Base-by-base conservation (phyloP, 2,888 invertebrate species). In the Tachystola acroxantha region DNA sequence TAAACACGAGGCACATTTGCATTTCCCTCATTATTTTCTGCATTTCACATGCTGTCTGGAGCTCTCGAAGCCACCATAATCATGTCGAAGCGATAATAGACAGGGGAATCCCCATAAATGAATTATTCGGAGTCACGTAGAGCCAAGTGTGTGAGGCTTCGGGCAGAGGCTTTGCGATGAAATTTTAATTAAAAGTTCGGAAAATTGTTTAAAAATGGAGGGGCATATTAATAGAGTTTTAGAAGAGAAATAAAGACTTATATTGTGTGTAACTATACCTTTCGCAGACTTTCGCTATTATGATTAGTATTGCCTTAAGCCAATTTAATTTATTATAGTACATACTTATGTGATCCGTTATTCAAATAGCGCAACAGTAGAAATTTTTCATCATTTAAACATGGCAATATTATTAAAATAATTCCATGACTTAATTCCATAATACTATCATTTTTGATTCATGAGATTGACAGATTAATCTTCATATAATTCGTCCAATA, bases 111-210 rank as follows among this genome's bases (percentile, higher is more conserved):
- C 69, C 69, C 53, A 52, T 57, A 56, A 64, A 62, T 72, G 71
- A 80, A 77, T 80, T 85, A 85, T 85, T 80, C 84, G 58, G 46
- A 60, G 75, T 66, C 85, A 85, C 84, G 85, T 76, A 60, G 62
- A 50, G 52, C 50, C 45, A 57, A 52, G 58, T 62, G 62, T 53
- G 66, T 67, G 67, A 56, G 53, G 72, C 72, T 75, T 69, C 68
- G 52, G 13, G 24, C 7, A 7, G 6, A 9, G 12, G 67, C 69
- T 74, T 79, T 76, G 75, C 74, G 62, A 64, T 71, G 71, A 76
- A 78, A 74, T 81, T 81, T 80, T 84, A 84, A 84, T 82, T 75
- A 75, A 57, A 14, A 14, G 14, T 29, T 29, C 11, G 13, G 1
- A 14, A 14, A 13, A 14, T n/a, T 29, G 16, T 13, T 25, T 25